A percentile compares a stretch with the other conserved stretches of the same genome.
These are phyloP conservation scores for Molossus molossus DNA, from an alignment of 2,797 vertebrate species.

Conservation along the genomic window DNA sequence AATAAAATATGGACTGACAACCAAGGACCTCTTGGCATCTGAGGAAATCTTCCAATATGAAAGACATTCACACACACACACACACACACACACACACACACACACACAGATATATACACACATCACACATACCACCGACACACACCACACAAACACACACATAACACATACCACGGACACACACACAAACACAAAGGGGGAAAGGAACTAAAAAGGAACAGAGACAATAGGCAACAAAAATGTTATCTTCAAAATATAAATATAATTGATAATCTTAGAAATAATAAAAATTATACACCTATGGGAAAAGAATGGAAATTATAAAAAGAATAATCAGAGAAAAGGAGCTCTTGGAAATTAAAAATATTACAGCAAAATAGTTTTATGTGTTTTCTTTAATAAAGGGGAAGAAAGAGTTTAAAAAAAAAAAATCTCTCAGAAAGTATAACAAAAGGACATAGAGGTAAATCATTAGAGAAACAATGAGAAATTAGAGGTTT, in stretches of 20 bases:
- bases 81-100: neutral
- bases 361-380: neutral
- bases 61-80: neutral
- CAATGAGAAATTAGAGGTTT: neutral
- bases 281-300: conserved; percentile 1
- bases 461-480: conserved; percentile 17
- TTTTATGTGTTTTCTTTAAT: neutral
- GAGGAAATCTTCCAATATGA: neutral
- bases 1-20: conserved; percentile 27
- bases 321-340: conserved; percentile 22
- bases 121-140: neutral
- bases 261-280: conserved; percentile 45
- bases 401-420: neutral
- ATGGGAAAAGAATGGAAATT: neutral
- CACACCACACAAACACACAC: neutral
- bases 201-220: neutral
- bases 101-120: neutral
- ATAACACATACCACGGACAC: neutral
- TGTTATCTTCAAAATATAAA: conserved; percentile 7
- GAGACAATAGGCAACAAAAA: conserved; percentile 34
- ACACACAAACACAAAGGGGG: neutral
- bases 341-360: neutral
- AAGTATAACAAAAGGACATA: neutral
- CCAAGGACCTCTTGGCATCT: neutral
- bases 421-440: neutral